Base-by-base conservation (phyloP, 2,888 invertebrate species). In the Nephrocerus scutellatus region DNA sequence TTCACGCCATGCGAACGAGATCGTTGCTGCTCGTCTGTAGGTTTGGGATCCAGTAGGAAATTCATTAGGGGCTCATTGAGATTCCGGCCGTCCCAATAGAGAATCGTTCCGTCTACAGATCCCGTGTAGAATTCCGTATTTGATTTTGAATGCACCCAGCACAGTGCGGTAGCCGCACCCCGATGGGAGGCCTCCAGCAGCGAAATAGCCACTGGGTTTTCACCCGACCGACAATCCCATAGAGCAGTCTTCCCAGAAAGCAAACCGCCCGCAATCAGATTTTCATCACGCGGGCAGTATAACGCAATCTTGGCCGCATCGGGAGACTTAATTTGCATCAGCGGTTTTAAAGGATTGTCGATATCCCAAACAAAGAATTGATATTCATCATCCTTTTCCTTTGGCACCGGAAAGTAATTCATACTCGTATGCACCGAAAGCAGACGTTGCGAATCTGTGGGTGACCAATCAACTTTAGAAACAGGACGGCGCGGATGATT, bases 71-170 rank as follows among this genome's bases (percentile, higher is more conserved):
- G 79, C 50, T 73, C 68, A 3, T 72, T 68, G 39, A 84, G 65
- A 53, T 82, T 75, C 28, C 84, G 68, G 6, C 70, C 71, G 64
- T 84, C 84, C 84, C 84, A 84, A 77, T 57, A 64, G 29, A 57
- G 57, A 7, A 67, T 51, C 1, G 61, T 58, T 3, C 95, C 93
- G 63, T 96, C 95, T 19, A 84, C 81, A 0, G 92, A 88, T 0
- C 87, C 77, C 0, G 91, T 88, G 68, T 95, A 92, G 62, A 93
- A 93, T 64, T 96, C 95, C 0, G 87, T 83, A 20, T 91, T 90
- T 2, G 86, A 84, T 72, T 96, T 96, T 0, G 92, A 91, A 59
- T 89, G 85, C 19, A 92, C 84, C 84, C 95, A 96, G 6, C 88
- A 72, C 1, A 90, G 77, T 48, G 84, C 82, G 39, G 84, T 77